Percentiles rank a stretch among this genome's conserved stretches.
Evolutionary conservation across 2,888 invertebrate genomes (phyloP).

Genomic region (Tiliacea citrago): DNA sequence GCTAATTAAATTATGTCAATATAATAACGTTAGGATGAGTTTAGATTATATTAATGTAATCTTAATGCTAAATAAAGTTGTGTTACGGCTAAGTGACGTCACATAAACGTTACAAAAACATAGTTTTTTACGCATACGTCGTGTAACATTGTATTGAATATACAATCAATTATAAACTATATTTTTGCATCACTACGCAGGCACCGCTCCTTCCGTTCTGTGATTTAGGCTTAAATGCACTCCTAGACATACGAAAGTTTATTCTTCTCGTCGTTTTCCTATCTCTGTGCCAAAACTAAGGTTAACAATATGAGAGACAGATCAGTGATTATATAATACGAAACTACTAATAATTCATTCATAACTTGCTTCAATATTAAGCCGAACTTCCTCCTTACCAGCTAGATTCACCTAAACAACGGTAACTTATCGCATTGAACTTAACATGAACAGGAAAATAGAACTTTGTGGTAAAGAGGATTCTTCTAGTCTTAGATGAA

Average conservation of each 20-base stretch:
- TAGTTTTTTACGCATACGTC: slow-evolving; percentile 82
- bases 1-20: slow-evolving; percentile 83
- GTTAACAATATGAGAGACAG: slow-evolving; percentile 73
- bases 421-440: slow-evolving; percentile 28
- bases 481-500: slow-evolving; percentile 74
- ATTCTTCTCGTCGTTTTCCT: slow-evolving; percentile 78
- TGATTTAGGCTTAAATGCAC: slow-evolving; percentile 87
- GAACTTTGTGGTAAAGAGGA: slow-evolving; percentile 50
- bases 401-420: slow-evolving; percentile 10
- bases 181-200: slow-evolving; percentile 86
- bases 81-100: slow-evolving; percentile 70
- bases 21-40: slow-evolving; percentile 75
- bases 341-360: slow-evolving; percentile 55
- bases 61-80: slow-evolving; percentile 73
- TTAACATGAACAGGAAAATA: slow-evolving; percentile 29
- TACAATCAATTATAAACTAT: slow-evolving; percentile 73
- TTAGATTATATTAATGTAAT: slow-evolving; percentile 67
- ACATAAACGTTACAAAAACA: slow-evolving; percentile 61
- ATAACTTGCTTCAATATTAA: slow-evolving; percentile 59
- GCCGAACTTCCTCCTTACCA: slow-evolving; percentile 49
- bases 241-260: slow-evolving; percentile 75
- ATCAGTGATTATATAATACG: slow-evolving; percentile 70
- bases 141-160: slow-evolving; percentile 70
- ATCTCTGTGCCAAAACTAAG: slow-evolving; percentile 86
- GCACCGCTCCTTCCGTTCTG: slow-evolving; percentile 88